A percentile compares a stretch with the other conserved stretches of the same genome.
Evolutionary conservation across 2,113 vertebrate species (phyloP).

Genomic region (Riparia riparia): DNA sequence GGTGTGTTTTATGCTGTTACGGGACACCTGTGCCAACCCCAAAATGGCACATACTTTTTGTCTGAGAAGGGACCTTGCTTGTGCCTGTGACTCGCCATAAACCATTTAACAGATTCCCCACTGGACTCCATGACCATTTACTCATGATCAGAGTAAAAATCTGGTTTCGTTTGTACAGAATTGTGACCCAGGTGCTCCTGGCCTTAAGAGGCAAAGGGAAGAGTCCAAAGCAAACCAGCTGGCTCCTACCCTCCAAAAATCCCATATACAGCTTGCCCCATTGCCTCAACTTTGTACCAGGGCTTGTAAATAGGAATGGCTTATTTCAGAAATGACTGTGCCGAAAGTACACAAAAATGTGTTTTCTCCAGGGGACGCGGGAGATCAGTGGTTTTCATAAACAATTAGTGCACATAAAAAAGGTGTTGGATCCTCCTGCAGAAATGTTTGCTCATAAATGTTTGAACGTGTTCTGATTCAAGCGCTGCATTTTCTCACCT

Average conservation of each 20-base stretch:
- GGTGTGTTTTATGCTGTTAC: neutral
- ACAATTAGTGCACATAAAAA: neutral
- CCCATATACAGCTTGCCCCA: accelerated
- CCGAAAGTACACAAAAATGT: neutral
- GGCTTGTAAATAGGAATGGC: neutral
- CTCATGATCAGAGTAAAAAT: neutral
- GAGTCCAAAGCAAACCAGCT: neutral
- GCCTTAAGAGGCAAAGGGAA: neutral
- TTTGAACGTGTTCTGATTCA: neutral
- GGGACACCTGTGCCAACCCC: neutral
- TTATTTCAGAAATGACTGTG: neutral
- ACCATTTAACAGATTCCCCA: neutral
- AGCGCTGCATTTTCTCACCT: neutral
- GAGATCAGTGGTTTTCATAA: neutral
- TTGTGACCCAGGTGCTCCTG: neutral
- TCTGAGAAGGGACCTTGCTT: neutral
- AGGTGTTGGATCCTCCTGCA: neutral
- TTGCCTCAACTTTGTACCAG: neutral
- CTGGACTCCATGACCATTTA: neutral
- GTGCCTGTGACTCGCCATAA: neutral
- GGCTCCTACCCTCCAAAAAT: neutral
- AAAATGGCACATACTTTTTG: neutral
- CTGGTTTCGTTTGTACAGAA: neutral
- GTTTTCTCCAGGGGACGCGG: neutral
- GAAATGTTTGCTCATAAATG: neutral